A percentile compares a stretch with the other conserved stretches of the same genome.
These are phyloP conservation scores for Diaphora mendica DNA, from an alignment of 2,888 invertebrate species.

Conservation along the genomic window DNA sequence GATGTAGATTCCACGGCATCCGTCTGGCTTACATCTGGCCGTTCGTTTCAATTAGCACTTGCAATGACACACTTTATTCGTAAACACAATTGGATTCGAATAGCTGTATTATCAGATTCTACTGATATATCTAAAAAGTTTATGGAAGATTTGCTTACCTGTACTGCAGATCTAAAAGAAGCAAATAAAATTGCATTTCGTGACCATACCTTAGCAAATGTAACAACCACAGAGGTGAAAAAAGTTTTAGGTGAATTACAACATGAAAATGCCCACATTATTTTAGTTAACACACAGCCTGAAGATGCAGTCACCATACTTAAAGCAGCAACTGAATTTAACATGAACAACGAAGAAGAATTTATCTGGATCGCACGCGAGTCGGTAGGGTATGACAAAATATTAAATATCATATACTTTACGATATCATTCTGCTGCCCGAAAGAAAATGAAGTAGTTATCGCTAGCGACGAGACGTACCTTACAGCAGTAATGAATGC, in stretches of 20 bases:
- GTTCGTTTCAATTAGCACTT: constrained; percentile 8
- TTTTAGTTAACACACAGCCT: too few relatives aligned
- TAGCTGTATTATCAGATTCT: constrained; percentile 20
- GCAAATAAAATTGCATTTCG: too few relatives aligned
- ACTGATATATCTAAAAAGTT: constrained; percentile 9
- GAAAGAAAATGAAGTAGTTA: neutral
- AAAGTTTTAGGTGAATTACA: too few relatives aligned
- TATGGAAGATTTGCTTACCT: neutral
- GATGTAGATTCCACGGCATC: constrained; percentile 6
- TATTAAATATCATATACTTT: neutral
- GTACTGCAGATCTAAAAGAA: too few relatives aligned
- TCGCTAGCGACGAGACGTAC: neutral
- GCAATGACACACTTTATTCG: constrained; percentile 9
- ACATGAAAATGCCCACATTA: too few relatives aligned
- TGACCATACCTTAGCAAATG: too few relatives aligned
- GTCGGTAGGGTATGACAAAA: constrained; percentile 7
- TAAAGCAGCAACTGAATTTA: neutral
- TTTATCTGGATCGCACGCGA: constrained; percentile 23
- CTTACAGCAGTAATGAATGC: neutral
- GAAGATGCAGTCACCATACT: too few relatives aligned
- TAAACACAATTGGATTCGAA: constrained; percentile 15
- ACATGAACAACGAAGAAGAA: constrained; percentile 13
- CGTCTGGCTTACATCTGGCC: constrained; percentile 17
- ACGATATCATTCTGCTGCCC: constrained; percentile 19
- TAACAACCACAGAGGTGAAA: too few relatives aligned